Conservation (phyloP, 2,113 vertebrate genomes). For the Gorsachius goisagi region DNA sequence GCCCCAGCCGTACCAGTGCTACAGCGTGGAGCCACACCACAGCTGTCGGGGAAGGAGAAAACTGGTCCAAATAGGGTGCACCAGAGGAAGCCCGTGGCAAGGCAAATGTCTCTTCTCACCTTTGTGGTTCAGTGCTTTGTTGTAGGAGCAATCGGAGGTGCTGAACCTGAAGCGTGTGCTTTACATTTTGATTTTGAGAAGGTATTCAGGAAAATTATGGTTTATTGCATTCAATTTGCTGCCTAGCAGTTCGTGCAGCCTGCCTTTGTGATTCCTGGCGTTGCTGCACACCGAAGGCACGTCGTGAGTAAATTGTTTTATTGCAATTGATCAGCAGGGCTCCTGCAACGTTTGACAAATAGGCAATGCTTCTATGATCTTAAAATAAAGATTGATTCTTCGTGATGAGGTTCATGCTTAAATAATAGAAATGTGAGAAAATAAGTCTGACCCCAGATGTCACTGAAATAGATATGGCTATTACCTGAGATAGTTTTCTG, state of each 20-base stretch:
- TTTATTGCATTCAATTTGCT: conserved; percentile 38
- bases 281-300: background rate
- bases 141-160: background rate
- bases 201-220: conserved; percentile 6
- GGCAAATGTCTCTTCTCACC: background rate
- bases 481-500: background rate
- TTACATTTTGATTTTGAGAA: conserved; percentile 49
- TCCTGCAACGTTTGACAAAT: background rate
- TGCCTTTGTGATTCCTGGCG: conserved; percentile 35
- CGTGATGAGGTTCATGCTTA: background rate
- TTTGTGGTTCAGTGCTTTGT: background rate
- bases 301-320: conserved; percentile 36
- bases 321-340: conserved; percentile 40
- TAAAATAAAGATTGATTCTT: conserved; percentile 35
- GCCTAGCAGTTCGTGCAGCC: conserved; percentile 15
- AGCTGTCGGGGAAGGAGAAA: background rate
- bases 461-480: background rate
- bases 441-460: background rate
- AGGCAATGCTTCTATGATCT: conserved; percentile 28
- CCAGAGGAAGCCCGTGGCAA: background rate
- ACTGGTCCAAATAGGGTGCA: background rate
- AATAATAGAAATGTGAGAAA: background rate
- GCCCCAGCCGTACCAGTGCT: background rate
- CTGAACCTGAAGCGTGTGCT: background rate
- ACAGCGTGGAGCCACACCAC: accelerated